phyloP scores from a whole-genome alignment of 1,140 invertebrate genomes.

The Drosophila oshimai region DNA sequence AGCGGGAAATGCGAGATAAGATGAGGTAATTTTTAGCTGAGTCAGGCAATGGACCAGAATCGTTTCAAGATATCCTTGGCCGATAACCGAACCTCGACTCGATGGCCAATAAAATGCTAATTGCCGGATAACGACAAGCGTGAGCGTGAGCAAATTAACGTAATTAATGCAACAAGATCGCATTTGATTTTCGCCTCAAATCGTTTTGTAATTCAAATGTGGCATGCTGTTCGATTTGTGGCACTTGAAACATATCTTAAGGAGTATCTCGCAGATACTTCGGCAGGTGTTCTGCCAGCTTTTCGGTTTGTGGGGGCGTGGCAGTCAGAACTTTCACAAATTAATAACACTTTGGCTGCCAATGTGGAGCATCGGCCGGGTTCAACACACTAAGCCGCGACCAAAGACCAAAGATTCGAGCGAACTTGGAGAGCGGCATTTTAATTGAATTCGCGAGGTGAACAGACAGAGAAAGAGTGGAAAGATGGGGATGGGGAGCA shows the following conservation, averaged over 20 bases:
- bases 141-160: constrained; percentile 66
- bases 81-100: constrained; percentile 4
- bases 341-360: constrained; percentile 62
- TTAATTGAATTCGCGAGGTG: constrained; percentile 76
- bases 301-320: constrained; percentile 40
- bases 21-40: constrained; percentile 5
- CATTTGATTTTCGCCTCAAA: constrained; percentile 11
- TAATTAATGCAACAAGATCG: constrained; percentile 71
- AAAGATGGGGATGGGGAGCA: constrained; percentile 13
- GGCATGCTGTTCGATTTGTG: constrained; percentile 47
- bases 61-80: constrained; percentile 18
- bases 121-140: constrained; percentile 60
- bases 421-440: constrained; percentile 54
- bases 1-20: neutral
- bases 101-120: constrained; percentile 53
- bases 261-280: neutral
- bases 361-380: constrained; percentile 39
- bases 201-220: constrained; percentile 72
- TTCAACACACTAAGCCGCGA: constrained; percentile 54
- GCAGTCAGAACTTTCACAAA: constrained; percentile 74
- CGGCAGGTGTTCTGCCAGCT: constrained; percentile 41
- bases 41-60: constrained; percentile 1
- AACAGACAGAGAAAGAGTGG: constrained; percentile 45
- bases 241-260: constrained; percentile 3
- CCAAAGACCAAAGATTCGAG: constrained; percentile 19